Evolutionary conservation across 2,888 invertebrate genomes (phyloP).

Genomic region (Aphidoletes aphidimyza): DNA sequence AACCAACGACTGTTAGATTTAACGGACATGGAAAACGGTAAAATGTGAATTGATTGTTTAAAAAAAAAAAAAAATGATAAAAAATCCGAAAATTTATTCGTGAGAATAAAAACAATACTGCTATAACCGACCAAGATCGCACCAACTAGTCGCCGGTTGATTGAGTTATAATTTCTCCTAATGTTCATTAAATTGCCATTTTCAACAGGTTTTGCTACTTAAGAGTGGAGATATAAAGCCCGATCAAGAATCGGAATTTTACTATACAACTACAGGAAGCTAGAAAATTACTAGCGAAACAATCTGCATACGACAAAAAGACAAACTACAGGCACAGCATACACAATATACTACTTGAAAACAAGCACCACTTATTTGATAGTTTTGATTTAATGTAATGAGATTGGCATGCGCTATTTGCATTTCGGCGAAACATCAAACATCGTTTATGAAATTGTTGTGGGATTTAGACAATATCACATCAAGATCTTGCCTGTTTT

Average conservation of each 20-base stretch:
- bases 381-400: background rate
- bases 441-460: background rate
- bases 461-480: conserved; percentile 12
- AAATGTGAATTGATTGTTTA: background rate
- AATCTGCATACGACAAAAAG: background rate
- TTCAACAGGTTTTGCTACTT: background rate
- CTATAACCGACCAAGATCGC: background rate
- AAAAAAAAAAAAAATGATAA: background rate
- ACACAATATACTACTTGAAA: background rate
- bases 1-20: too few relatives aligned
- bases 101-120: too few relatives aligned
- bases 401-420: conserved; percentile 33
- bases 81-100: too few relatives aligned
- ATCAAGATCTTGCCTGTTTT: background rate
- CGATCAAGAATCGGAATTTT: too few relatives aligned
- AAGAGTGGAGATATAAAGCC: background rate
- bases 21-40: too few relatives aligned
- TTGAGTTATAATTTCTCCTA: conserved; percentile 25
- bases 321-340: background rate
- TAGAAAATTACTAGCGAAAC: background rate
- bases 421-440: conserved; percentile 15
- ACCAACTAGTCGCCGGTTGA: background rate
- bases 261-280: background rate
- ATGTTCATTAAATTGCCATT: background rate
- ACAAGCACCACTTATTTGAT: background rate